These are phyloP conservation scores for Zophobas atratus DNA, from an alignment of 1,140 invertebrate genomes.

Conservation along the genomic window DNA sequence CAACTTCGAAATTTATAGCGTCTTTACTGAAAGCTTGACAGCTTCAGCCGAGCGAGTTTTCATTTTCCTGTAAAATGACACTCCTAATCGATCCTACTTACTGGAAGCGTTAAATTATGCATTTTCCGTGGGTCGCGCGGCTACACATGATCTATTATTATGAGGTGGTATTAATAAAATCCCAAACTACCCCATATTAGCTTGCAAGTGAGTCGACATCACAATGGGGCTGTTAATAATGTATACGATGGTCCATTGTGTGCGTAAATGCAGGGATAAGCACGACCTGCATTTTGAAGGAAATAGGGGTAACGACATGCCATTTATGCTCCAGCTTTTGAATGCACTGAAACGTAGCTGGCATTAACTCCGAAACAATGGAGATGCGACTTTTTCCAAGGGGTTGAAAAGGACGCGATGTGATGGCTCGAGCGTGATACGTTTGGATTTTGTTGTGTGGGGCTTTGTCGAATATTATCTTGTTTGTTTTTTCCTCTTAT, in stretches of 20 bases:
- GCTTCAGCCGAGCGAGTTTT: too few species aligned
- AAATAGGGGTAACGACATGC: neutral
- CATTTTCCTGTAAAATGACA: too few species aligned
- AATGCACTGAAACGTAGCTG: neutral
- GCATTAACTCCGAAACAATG: slow-evolving; percentile 15
- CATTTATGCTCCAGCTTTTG: slow-evolving; percentile 16
- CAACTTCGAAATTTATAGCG: too few species aligned
- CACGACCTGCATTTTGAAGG: slow-evolving; percentile 1
- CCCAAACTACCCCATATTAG: slow-evolving; percentile 8
- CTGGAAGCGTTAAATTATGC: neutral
- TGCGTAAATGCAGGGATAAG: slow-evolving; percentile 31
- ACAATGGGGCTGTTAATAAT: slow-evolving; percentile 17
- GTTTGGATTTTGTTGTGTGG: too few species aligned
- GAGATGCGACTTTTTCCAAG: neutral
- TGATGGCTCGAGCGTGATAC: too few species aligned
- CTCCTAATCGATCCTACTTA: too few species aligned
- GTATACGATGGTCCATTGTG: slow-evolving; percentile 13
- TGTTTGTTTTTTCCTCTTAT: too few species aligned
- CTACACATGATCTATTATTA: neutral
- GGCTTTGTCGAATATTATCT: too few species aligned
- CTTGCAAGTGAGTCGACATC: neutral
- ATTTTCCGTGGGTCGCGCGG: neutral
- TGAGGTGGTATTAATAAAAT: neutral
- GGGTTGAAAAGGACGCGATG: too few species aligned
- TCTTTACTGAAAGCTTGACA: too few species aligned